Conservation (phyloP, 2,888 invertebrate species). For the Pachliopta kotzebuea region DNA sequence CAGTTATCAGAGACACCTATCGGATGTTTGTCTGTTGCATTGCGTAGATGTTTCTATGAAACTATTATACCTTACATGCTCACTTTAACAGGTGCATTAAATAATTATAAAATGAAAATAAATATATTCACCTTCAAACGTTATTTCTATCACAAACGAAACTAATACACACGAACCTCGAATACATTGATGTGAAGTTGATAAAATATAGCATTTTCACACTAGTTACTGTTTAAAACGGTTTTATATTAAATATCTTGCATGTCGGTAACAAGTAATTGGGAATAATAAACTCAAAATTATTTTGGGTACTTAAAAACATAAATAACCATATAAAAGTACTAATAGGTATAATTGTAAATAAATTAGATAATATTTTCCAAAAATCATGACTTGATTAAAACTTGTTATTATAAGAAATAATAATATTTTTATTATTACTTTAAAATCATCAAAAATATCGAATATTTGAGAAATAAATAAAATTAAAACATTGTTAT, state of each 20-base stretch:
- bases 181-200: neutral
- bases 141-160: constrained; percentile 41
- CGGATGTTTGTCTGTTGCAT: constrained; percentile 4
- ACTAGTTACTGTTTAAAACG: neutral
- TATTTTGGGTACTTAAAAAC: neutral
- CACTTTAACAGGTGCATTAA: constrained; percentile 36
- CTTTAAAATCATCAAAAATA: too few species aligned
- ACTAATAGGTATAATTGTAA: too few species aligned
- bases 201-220: neutral
- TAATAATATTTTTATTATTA: too few species aligned
- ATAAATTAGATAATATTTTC: too few species aligned
- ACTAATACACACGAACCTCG: neutral
- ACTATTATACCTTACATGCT: constrained; percentile 32
- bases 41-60: constrained; percentile 25
- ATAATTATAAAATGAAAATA: constrained; percentile 40
- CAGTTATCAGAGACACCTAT: constrained; percentile 16
- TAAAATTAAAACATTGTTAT: too few species aligned
- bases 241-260: neutral
- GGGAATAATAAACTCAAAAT: neutral
- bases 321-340: too few species aligned
- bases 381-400: too few species aligned
- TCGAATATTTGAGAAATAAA: too few species aligned
- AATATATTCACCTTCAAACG: constrained; percentile 53
- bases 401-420: too few species aligned
- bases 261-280: neutral